Evolutionary conservation across 2,797 vertebrate genomes (phyloP), one percentile per base, ranked within the genome.

Genomic region (Pygocentrus nattereri): DNA sequence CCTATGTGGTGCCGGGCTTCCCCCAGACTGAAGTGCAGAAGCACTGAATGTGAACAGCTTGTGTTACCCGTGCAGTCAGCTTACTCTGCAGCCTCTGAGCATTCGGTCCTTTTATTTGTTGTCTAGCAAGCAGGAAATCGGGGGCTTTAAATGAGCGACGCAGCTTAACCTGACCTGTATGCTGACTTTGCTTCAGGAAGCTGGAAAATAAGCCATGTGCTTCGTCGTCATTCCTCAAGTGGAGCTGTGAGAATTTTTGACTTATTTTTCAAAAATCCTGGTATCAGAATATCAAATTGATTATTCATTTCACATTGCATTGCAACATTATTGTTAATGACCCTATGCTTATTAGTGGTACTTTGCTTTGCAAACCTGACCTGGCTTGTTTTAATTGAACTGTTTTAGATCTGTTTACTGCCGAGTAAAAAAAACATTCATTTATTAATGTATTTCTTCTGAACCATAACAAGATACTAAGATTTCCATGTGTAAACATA

Each of bases 81-180:
- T 64, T 34, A 64, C 30, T 11, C 64, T 23, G 31, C 64, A 68
- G 13, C 31, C 10, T 68, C 34, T 0, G 10, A 68, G n/a, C 64
- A 44, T 44, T 38, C 64, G 11, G 38, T 15, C 64, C 34, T n/a
- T 44, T 41, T 44, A 68, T 68, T 58, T 80, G 56, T 58, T 56
- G 80, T 76, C 61, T 23, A 50, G 34, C 34, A 71, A 85, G 61
- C 81, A 78, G 74, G 25, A 80, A 54, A 62, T 69, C 19, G 13
- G 23, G 41, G 41, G 27, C 67, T 82, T 77, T 67, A 82, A 79
- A 41, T 74, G 34, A 78, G 56, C n/a, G 68, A 74, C 61, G 58
- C 79, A 82, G 81, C 78, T 80, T 69, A 83, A 85, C 64, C 62
- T 79, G 82, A 83, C 54, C 54, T 47, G 27, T 62, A 25, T 50